Evolutionary conservation across 2,113 vertebrate genomes (phyloP).

Genomic region (Leucoraja erinaceus): DNA sequence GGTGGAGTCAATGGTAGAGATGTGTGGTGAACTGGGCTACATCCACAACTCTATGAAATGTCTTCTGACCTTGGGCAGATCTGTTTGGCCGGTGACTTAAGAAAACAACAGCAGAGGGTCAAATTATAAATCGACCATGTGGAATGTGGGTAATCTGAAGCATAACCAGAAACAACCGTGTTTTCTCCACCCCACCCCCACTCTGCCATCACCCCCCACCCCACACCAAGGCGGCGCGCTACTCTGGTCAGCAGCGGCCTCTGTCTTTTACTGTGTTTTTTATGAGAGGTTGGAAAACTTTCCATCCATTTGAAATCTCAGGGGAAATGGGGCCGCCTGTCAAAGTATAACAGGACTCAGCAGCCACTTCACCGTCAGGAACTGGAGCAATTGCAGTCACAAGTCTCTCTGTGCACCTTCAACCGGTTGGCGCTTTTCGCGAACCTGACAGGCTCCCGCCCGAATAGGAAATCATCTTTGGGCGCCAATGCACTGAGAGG

Average conservation of each 20-base stretch:
- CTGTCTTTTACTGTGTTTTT: not conserved
- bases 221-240: too few relatives aligned
- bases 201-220: not conserved
- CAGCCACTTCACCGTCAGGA: not conserved
- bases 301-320: not conserved
- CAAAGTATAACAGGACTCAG: not conserved
- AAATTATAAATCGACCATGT: not conserved
- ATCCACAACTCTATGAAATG: too few relatives aligned
- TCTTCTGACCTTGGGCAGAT: too few relatives aligned
- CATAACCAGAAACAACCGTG: not conserved
- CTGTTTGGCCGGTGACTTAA: not conserved
- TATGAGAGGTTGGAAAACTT: not conserved
- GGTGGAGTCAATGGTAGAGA: too few relatives aligned
- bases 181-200: not conserved
- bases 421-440: not conserved
- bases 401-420: not conserved
- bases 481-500: too few relatives aligned
- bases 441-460: not conserved
- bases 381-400: not conserved
- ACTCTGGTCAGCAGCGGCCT: too few relatives aligned
- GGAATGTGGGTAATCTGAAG: too few relatives aligned
- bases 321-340: not conserved
- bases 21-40: too few relatives aligned
- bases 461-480: too few relatives aligned
- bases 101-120: not conserved